Evolutionary conservation across 2,113 vertebrate genomes (phyloP), one percentile per base, ranked within the genome.

Genomic region (Neogale vison): DNA sequence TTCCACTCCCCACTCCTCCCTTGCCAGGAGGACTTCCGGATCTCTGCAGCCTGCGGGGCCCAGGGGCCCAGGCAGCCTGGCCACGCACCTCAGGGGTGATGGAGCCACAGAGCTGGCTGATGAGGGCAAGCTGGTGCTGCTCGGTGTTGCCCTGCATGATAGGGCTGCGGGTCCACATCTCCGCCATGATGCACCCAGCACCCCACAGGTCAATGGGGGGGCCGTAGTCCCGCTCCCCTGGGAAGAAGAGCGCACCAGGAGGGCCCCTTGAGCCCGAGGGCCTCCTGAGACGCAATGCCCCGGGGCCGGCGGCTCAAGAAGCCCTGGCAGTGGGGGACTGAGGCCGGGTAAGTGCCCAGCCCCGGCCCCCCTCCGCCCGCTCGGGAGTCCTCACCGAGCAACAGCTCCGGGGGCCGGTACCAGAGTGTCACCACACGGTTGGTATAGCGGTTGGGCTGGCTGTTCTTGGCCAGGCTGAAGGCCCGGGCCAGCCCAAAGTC

Each of bases 101-200:
- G 98, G 99, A 99, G 79, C 99, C 99, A 0, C 99, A 99, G 17
- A 99, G 99, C 98, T 99, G 99, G 98, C 99, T 99, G 98, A 99
- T 99, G 89, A 99, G 99, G 0, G 99, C 99, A 36, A 99, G 99
- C 98, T 99, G 99, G 98, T 99, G 99, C 98, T 99, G 99, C 92
- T 99, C 99, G 0, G 99, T 99, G 99, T 99, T 99, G 34, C 99
- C 99, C 98, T 99, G 99, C 99, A 99, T 99, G 98, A 99, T 99
- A 61, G 99, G 99, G 98, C 99, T 99, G 82, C 99, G 99, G 20
- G 99, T 99, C 99, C 99, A 99, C 99, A 99, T 99, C 98, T 99
- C 99, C 0, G 99, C 99, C 99, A 99, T 99, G 98, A 99, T 99
- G 98, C 99, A 99, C 79, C 99, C 99, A 1, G 98, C 99, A 0